Evolutionary conservation across 2,113 vertebrate species (phyloP).

Genomic region (Rhinopithecus roxellana): DNA sequence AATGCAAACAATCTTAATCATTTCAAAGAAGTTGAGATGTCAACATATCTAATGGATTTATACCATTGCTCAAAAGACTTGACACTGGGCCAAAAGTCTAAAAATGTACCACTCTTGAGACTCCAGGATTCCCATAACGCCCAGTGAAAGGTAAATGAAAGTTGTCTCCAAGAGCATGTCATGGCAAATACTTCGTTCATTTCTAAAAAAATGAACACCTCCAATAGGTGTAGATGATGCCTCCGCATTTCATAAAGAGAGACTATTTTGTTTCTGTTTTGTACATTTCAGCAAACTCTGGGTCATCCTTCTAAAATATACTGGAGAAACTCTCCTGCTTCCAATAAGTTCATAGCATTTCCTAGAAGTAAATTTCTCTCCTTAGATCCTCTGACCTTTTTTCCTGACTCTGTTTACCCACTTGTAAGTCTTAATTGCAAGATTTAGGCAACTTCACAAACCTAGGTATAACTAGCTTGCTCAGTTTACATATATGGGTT

Average conservation of each 20-base stretch:
- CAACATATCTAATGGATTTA: neutral
- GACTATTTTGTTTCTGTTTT: neutral
- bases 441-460: neutral
- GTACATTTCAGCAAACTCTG: neutral
- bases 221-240: accelerated
- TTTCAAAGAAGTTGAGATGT: neutral
- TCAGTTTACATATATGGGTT: neutral
- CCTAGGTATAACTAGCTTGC: too few relatives aligned
- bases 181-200: neutral
- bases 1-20: conserved; percentile 42
- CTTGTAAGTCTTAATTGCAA: neutral
- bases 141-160: neutral
- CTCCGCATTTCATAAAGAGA: neutral
- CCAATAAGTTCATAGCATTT: neutral
- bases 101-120: neutral
- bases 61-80: neutral
- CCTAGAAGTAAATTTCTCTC: neutral
- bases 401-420: neutral
- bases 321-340: neutral
- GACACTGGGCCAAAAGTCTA: neutral
- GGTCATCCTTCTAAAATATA: neutral
- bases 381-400: neutral
- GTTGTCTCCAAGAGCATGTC: neutral
- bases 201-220: neutral
- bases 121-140: accelerated